phyloP scores from a whole-genome alignment of 1,140 invertebrate species.

The Heliconius eleuchia region DNA sequence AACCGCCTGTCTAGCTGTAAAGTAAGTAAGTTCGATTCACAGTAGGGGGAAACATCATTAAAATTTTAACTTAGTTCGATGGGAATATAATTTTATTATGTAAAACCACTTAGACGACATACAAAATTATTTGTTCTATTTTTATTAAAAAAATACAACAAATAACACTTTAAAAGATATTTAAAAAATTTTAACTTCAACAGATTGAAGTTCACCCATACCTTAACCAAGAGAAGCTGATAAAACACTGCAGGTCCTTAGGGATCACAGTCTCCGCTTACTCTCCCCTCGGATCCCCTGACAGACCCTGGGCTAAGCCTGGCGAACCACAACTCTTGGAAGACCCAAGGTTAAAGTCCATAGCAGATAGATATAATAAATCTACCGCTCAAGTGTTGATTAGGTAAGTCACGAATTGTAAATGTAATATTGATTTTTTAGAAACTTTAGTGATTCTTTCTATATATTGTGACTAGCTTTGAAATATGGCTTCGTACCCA shows the following conservation, averaged over 20 bases:
- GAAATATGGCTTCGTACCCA: too few relatives aligned
- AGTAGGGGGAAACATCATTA: too few relatives aligned
- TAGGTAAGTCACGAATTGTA: constrained; percentile 70
- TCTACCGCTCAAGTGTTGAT: constrained; percentile 86
- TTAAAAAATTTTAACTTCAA: neutral
- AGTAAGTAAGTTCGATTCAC: too few relatives aligned
- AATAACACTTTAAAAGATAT: too few relatives aligned
- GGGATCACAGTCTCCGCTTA: constrained; percentile 85
- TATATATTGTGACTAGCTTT: too few relatives aligned
- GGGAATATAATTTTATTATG: too few relatives aligned
- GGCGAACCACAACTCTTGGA: constrained; percentile 85
- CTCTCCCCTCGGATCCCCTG: constrained; percentile 84
- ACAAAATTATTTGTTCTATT: too few relatives aligned
- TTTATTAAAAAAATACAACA: too few relatives aligned
- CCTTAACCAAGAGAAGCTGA: constrained; percentile 84
- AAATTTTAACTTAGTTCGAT: too few relatives aligned
- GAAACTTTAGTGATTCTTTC: too few relatives aligned
- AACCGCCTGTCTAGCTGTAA: too few relatives aligned
- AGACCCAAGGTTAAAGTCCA: constrained; percentile 83
- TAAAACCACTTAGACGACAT: too few relatives aligned
- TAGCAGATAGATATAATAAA: constrained; percentile 85
- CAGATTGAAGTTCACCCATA: constrained; percentile 88
- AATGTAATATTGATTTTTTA: neutral
- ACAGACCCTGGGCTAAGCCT: constrained; percentile 86
- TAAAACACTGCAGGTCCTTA: constrained; percentile 82